Evolutionary conservation across 2,797 vertebrate species (phyloP).

Genomic region (Trachurus trachurus): DNA sequence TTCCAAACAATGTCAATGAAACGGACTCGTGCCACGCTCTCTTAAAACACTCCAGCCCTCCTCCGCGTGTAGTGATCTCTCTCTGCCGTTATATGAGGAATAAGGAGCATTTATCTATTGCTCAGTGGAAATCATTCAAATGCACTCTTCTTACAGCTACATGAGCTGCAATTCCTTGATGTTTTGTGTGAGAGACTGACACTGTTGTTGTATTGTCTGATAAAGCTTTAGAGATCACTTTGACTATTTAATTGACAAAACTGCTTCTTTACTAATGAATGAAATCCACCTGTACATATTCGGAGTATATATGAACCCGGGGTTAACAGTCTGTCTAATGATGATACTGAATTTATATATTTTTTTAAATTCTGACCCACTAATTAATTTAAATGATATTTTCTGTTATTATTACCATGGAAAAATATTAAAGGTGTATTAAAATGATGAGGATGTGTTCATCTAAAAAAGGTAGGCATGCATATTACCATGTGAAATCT

Average conservation of each 20-base stretch:
- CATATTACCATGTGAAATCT: slow-evolving; percentile 30
- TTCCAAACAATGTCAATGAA: slow-evolving; percentile 70
- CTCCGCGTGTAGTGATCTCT: neutral
- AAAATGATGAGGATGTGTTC: neutral
- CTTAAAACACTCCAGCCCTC: slow-evolving; percentile 25
- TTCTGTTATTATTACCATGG: neutral
- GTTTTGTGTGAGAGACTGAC: neutral
- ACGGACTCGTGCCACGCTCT: slow-evolving; percentile 10
- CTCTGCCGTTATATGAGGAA: neutral
- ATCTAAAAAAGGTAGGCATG: slow-evolving; percentile 1
- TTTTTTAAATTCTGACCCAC: neutral
- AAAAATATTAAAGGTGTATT: neutral
- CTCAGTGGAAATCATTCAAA: neutral
- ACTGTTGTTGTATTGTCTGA: neutral
- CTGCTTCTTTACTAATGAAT: slow-evolving; percentile 24
- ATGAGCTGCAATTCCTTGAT: neutral
- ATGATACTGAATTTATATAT: too few species aligned
- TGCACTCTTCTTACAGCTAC: neutral
- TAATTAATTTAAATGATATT: neutral
- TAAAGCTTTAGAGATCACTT: neutral
- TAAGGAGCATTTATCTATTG: neutral
- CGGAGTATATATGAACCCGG: neutral
- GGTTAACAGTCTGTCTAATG: neutral
- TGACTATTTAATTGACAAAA: slow-evolving; percentile 36
- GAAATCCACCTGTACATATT: neutral